Evolutionary conservation across 2,797 vertebrate species (phyloP).

Genomic region (Carcharodon carcharias): DNA sequence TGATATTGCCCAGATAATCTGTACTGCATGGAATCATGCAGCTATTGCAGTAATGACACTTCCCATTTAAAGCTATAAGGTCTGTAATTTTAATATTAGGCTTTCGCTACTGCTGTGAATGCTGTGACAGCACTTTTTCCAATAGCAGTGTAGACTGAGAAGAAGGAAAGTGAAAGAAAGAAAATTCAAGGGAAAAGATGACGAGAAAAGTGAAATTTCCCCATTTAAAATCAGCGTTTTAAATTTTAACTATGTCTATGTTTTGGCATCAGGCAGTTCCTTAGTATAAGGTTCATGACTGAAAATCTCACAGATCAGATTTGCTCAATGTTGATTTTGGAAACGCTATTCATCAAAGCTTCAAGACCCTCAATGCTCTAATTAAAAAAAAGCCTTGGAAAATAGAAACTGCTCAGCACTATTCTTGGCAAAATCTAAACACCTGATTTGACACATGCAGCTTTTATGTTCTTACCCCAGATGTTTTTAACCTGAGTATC

Average conservation of each 20-base stretch:
- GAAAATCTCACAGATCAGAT: neutral
- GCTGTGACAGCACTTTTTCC: neutral
- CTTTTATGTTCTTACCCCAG: neutral
- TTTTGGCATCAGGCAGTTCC: neutral
- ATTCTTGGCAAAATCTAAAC: conserved; percentile 13
- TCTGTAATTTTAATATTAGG: neutral
- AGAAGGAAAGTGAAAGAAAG: neutral
- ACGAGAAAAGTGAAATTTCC: neutral
- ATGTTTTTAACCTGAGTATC: conserved; percentile 8
- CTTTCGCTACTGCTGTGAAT: neutral
- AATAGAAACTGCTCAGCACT: neutral
- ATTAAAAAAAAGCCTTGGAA: conserved; percentile 1
- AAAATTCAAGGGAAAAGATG: neutral
- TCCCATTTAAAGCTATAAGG: neutral
- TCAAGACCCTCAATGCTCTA: neutral
- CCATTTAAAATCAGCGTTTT: neutral
- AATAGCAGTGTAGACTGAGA: neutral
- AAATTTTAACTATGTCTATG: neutral
- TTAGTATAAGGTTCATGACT: neutral
- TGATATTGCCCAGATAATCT: neutral
- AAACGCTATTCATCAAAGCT: conserved; percentile 3
- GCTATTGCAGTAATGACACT: neutral
- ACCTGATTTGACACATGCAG: neutral
- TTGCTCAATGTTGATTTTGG: neutral
- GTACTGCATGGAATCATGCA: neutral